A percentile compares a stretch with the other conserved stretches of the same genome.
Evolutionary conservation across 2,888 invertebrate species (phyloP).

Genomic region (Hydraecia micacea): DNA sequence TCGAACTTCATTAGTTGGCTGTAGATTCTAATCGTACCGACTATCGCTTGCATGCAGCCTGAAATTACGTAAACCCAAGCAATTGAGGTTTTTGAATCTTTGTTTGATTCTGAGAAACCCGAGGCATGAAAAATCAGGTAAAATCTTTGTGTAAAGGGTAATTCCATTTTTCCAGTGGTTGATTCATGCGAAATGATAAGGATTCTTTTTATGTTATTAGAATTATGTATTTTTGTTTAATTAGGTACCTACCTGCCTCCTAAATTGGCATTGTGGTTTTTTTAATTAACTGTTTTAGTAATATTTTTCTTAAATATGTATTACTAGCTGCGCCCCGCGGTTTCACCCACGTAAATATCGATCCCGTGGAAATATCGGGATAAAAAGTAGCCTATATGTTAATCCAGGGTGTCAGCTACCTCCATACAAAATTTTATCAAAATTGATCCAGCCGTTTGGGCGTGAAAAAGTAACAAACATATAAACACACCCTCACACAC

Average conservation of each 20-base stretch:
- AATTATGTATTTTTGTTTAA: conserved; percentile 4
- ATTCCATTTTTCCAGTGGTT: conserved; percentile 34
- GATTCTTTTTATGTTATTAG: neutral
- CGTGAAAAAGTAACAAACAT: too few relatives aligned
- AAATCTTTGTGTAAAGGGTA: conserved; percentile 33
- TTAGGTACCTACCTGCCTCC: neutral
- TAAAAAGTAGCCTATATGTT: too few relatives aligned
- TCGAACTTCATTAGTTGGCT: neutral
- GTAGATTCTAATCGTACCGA: conserved; percentile 8
- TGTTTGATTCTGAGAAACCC: conserved; percentile 23
- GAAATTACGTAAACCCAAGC: conserved; percentile 13
- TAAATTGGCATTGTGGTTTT: neutral
- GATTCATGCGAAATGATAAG: conserved; percentile 13
- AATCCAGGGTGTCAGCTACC: too few relatives aligned
- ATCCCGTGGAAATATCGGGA: too few relatives aligned
- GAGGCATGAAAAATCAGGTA: neutral
- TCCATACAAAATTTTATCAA: too few relatives aligned
- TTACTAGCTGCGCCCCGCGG: neutral
- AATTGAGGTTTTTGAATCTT: neutral
- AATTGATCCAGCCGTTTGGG: too few relatives aligned
- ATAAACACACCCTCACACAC: too few relatives aligned
- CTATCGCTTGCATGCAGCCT: neutral
- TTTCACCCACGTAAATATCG: too few relatives aligned
- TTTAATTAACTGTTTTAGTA: conserved; percentile 1
- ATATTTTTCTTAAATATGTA: neutral